phyloP scores from a whole-genome alignment of 2,888 invertebrate species.

The Notocelia uddmanniana region DNA sequence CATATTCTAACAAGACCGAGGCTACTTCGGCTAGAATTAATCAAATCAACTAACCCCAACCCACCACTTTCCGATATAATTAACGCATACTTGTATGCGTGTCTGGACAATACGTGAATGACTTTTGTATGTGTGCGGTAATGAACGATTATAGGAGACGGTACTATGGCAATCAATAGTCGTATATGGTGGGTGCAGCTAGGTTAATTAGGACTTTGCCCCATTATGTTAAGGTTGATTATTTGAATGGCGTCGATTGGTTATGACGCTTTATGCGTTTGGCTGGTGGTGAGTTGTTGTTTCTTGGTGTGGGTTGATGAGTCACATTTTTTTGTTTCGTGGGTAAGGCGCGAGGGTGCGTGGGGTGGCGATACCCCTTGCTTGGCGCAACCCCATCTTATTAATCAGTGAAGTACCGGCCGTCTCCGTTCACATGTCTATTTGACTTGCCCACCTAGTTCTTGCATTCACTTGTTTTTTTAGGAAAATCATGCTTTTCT shows the following conservation, averaged over 20 bases:
- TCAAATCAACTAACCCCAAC: constrained; percentile 85
- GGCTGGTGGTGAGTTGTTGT: constrained; percentile 65
- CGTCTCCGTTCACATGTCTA: constrained; percentile 84
- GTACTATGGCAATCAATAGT: constrained; percentile 71
- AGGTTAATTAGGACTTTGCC: constrained; percentile 66
- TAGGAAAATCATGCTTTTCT: neutral
- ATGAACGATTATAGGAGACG: constrained; percentile 85
- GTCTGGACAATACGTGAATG: constrained; percentile 76
- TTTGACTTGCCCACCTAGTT: constrained; percentile 76
- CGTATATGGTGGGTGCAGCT: constrained; percentile 56
- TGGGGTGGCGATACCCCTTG: constrained; percentile 82
- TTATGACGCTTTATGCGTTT: constrained; percentile 64
- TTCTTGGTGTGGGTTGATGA: constrained; percentile 84
- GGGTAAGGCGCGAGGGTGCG: constrained; percentile 84
- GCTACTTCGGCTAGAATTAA: constrained; percentile 83
- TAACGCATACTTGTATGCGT: constrained; percentile 82
- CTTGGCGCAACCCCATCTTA: constrained; percentile 84
- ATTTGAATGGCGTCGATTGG: constrained; percentile 63
- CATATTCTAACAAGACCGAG: constrained; percentile 77
- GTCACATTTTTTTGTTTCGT: constrained; percentile 87
- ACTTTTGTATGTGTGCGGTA: constrained; percentile 79
- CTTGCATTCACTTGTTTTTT: constrained; percentile 51
- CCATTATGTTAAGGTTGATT: constrained; percentile 71
- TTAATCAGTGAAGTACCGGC: constrained; percentile 85
- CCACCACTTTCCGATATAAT: constrained; percentile 86